Base-by-base conservation (phyloP, 2,888 invertebrate species). In the Drosophila anomalata region DNA sequence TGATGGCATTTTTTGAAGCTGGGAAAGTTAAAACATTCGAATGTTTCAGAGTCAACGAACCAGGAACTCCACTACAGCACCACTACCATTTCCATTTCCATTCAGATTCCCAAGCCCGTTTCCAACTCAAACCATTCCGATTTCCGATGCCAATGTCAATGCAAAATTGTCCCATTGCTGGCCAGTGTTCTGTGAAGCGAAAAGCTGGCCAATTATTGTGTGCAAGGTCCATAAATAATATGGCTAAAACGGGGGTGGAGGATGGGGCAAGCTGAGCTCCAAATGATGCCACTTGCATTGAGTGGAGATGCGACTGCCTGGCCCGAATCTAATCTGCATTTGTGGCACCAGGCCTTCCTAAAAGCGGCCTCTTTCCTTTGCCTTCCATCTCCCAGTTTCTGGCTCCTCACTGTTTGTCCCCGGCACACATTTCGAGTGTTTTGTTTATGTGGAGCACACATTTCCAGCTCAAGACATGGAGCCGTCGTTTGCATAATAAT, bases 401-500 rank as follows among this genome's bases (percentile, higher is more conserved):
- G 56, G 24, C 22, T 44, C 22, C 53, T 80, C 29, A 20, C 65
- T 62, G 77, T 62, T 77, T 87, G 82, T 79, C 83, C 88, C 88
- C 86, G 88, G 88, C 86, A 83, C 69, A 79, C 75, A 82, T 82
- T 85, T 75, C 46, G 67, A 86, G 80, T 67, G 66, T 56, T 72
- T 73, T 73, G 73, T 73, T 66, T 73, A 73, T 70, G 73, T 73
- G 54, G 55, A 66, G 42, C 73, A 70, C 73, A 70, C 70, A 70
- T 70, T 70, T 70, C 55, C 70, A 70, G 55, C 66, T 53, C 44
- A 52, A 73, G 73, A 73, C 74, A 53, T 68, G 67, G 60, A 61
- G 58, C 77, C 71, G 71, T 83, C 82, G 79, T 83, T 82, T 86
- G 82, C 88, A 82, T 82, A 82, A 86, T 83, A 82, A 88, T 82